Conservation (phyloP, 2,797 vertebrate genomes). For the Urophycis tenuis region DNA sequence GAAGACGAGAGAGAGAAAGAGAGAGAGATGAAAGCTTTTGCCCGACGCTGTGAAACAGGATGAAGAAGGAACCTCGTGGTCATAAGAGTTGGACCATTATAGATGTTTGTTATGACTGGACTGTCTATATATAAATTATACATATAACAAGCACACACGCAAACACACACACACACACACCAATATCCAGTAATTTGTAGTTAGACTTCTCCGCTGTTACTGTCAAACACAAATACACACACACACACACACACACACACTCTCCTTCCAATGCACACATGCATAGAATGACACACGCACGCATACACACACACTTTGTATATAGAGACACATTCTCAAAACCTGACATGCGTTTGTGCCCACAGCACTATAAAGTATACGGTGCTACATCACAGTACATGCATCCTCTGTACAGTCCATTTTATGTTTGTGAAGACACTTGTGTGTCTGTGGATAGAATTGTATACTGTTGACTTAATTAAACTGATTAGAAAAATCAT, state of each 20-base stretch:
- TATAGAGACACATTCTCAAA: slow-evolving; percentile 58
- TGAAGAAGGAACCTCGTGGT: slow-evolving; percentile 54
- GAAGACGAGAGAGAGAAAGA: background rate
- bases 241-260: slow-evolving; percentile 16
- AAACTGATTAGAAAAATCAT: slow-evolving; percentile 73
- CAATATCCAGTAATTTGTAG: slow-evolving; percentile 47
- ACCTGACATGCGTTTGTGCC: slow-evolving; percentile 65
- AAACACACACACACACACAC: slow-evolving; percentile 23
- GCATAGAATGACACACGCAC: slow-evolving; percentile 50
- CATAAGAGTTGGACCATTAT: slow-evolving; percentile 53
- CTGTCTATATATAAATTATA: slow-evolving; percentile 70
- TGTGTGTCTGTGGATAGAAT: slow-evolving; percentile 77
- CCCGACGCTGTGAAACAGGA: slow-evolving; percentile 70
- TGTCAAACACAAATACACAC: slow-evolving; percentile 14
- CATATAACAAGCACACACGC: slow-evolving; percentile 35
- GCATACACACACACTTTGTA: slow-evolving; percentile 49
- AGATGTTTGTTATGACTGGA: slow-evolving; percentile 74
- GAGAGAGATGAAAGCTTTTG: slow-evolving; percentile 49
- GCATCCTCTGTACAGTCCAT: slow-evolving; percentile 74
- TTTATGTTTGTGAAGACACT: slow-evolving; percentile 77
- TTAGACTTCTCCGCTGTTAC: slow-evolving; percentile 48
- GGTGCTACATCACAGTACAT: slow-evolving; percentile 60
- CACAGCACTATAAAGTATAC: slow-evolving; percentile 53
- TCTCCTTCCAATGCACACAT: slow-evolving; percentile 40
- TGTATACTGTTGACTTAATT: slow-evolving; percentile 79